These are phyloP conservation scores for Seriola aureovittata DNA, from an alignment of 2,113 vertebrate species.

Conservation along the genomic window DNA sequence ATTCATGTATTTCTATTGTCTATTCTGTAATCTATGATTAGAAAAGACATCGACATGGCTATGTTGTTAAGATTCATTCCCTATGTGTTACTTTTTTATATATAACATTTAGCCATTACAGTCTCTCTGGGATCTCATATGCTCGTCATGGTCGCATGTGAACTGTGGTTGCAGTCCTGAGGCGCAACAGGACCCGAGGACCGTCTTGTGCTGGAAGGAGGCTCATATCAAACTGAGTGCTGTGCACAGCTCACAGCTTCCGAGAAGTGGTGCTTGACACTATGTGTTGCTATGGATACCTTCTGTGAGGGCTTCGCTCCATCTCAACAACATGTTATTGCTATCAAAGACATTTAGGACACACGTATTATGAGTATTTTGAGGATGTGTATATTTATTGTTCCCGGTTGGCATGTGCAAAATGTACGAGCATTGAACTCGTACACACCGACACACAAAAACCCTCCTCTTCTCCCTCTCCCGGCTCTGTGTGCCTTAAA, in stretches of 20 bases:
- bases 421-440: too few relatives aligned
- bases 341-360: conserved; percentile 27
- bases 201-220: background rate
- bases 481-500: background rate
- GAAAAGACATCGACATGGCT: too few relatives aligned
- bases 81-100: too few relatives aligned
- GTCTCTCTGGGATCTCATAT: too few relatives aligned
- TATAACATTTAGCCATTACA: too few relatives aligned
- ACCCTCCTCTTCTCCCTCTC: background rate
- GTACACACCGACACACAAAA: background rate
- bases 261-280: conserved; percentile 55
- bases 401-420: background rate
- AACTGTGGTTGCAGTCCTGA: conserved; percentile 2
- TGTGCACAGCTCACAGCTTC: conserved; percentile 42
- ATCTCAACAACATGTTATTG: conserved; percentile 30
- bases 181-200: background rate
- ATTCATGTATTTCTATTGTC: too few relatives aligned
- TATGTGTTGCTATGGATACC: conserved; percentile 68
- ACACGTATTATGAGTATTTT: background rate
- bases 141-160: background rate
- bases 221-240: conserved; percentile 15
- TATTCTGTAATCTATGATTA: too few relatives aligned
- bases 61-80: too few relatives aligned
- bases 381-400: background rate
- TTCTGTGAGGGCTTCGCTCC: conserved; percentile 19